Evolutionary conservation across 2,113 vertebrate species (phyloP).

Genomic region (Parotia lawesii): DNA sequence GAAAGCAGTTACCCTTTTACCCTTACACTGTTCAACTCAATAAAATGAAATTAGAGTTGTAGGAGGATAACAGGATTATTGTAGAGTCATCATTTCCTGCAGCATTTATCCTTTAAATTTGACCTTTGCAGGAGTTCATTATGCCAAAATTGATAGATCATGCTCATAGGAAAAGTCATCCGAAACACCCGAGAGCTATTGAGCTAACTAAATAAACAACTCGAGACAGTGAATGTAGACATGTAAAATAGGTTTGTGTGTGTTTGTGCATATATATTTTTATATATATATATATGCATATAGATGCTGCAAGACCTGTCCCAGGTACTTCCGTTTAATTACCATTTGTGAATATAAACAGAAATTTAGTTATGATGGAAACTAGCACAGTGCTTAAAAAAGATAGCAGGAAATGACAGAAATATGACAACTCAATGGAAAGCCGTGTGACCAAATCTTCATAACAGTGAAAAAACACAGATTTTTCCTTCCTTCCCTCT

Average conservation of each 20-base stretch:
- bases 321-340: not conserved
- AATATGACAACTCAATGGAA: not conserved
- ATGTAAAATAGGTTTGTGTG: not conserved
- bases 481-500: not conserved
- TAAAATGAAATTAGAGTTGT: constrained; percentile 67
- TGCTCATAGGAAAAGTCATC: not conserved
- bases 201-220: constrained; percentile 1
- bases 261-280: not conserved
- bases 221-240: not conserved
- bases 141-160: constrained; percentile 57
- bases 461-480: not conserved
- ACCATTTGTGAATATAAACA: not conserved
- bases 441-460: not conserved
- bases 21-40: constrained; percentile 48
- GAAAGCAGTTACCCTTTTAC: constrained; percentile 62
- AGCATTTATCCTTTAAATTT: constrained; percentile 58
- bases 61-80: constrained; percentile 63
- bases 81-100: constrained; percentile 59
- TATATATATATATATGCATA: not conserved
- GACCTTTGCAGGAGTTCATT: constrained; percentile 64
- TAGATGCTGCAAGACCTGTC: not conserved
- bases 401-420: not conserved
- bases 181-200: not conserved
- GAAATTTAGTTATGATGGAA: not conserved
- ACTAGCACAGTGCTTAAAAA: not conserved